These are phyloP conservation scores for Haliaeetus leucogaster DNA, from an alignment of 2,113 vertebrate species.

Conservation along the genomic window DNA sequence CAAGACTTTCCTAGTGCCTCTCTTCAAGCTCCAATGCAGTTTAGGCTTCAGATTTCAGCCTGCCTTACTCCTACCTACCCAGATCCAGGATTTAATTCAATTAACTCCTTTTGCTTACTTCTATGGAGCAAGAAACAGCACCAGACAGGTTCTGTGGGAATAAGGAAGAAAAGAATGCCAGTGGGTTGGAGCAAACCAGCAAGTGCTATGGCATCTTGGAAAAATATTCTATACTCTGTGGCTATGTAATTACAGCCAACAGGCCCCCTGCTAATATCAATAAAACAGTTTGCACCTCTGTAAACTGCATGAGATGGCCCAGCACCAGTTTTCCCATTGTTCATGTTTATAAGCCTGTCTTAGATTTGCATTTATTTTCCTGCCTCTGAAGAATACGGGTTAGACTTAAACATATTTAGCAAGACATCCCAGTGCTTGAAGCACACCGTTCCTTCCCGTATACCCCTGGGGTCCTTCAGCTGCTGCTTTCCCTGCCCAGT, in stretches of 20 bases:
- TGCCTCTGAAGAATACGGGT: background rate
- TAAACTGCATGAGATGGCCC: background rate
- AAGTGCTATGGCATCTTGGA: background rate
- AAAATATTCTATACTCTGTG: background rate
- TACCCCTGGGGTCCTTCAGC: background rate
- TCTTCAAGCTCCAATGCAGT: background rate
- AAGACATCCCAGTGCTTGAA: background rate
- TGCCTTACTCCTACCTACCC: background rate
- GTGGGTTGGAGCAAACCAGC: background rate
- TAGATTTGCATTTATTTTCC: background rate
- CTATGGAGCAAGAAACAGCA: background rate
- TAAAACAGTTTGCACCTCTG: background rate
- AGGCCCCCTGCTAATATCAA: background rate
- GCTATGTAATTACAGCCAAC: background rate
- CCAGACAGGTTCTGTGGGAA: rapidly evolving
- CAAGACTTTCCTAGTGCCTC: too few species aligned
- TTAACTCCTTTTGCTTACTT: background rate
- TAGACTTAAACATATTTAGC: background rate
- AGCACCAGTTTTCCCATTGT: background rate
- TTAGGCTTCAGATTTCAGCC: background rate
- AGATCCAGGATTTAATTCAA: background rate
- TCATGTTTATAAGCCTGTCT: background rate
- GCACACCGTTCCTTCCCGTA: rapidly evolving
- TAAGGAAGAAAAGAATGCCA: background rate
- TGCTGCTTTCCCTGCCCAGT: background rate